Evolutionary conservation across 2,113 vertebrate genomes (phyloP), one percentile per base, ranked within the genome.

Genomic region (Bujurquina vittata): DNA sequence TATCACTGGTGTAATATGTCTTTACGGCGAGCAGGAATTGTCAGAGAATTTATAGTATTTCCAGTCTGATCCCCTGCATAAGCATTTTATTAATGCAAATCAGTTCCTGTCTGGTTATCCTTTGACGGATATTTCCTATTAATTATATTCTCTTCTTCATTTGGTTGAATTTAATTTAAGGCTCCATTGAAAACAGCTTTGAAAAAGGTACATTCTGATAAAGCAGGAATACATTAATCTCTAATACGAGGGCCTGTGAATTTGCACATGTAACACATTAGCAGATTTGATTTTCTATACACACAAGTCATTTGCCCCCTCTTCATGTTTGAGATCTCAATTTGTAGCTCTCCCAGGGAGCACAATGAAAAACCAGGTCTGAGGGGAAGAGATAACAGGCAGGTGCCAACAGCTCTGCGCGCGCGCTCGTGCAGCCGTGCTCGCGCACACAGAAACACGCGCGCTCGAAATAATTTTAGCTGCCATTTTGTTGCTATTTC

Each of bases 281-380:
- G 91, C 67, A 63, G 87, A 91, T 92, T 89, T 83, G 87, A 87
- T 88, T 89, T 87, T 87, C 84, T 83, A 10, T 67, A 84, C 89
- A 85, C 89, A 85, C 72, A 37, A 93, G 90, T 92, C 92, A 91
- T 93, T 93, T 93, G 84, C 84, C 90, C 84, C 89, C 89, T 91
- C 89, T 93, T 93, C 86, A 91, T 93, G 91, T 94, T 92, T 93
- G 94, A 94, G 93, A 93, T 94, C 94, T 95, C 94, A 93, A 95
- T 95, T 95, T 94, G 92, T 91, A 87, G 93, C 93, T 94, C 91
- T 84, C 91, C 93, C 90, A 90, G 87, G 87, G 91, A 93, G 92
- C 92, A 94, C 94, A 94, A 95, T 92, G 86, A 84, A 94, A 33
- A 69, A 89, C 35, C 91, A 89, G 85, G 89, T 93, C 93, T 94